A percentile compares a stretch with the other conserved stretches of the same genome.
These are phyloP conservation scores for Morelia viridis DNA, from an alignment of 2,797 vertebrate genomes.

Conservation along the genomic window DNA sequence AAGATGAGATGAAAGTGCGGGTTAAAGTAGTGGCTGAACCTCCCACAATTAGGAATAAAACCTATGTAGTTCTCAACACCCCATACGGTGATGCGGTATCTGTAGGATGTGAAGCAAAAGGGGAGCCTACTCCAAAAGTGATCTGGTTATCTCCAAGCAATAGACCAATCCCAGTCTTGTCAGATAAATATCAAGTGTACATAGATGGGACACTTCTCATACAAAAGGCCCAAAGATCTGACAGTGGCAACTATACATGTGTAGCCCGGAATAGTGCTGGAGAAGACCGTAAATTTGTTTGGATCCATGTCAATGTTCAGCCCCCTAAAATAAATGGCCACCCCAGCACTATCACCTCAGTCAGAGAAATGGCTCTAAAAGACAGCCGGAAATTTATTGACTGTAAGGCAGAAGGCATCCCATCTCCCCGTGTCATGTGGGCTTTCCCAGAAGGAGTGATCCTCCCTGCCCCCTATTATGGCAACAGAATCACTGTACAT, in stretches of 20 bases:
- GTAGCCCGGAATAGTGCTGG: conserved; percentile 81
- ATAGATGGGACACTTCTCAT: conserved; percentile 85
- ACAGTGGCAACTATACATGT: conserved; percentile 92
- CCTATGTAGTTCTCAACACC: conserved; percentile 64
- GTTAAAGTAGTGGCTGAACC: conserved; percentile 79
- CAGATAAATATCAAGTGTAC: conserved; percentile 84
- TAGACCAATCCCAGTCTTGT: conserved; percentile 72
- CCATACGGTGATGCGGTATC: conserved; percentile 80
- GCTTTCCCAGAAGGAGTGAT: conserved; percentile 86
- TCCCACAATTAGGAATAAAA: conserved; percentile 78
- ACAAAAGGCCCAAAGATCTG: conserved; percentile 83
- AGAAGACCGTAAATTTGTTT: conserved; percentile 79
- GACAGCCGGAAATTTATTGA: conserved; percentile 79
- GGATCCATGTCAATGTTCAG: conserved; percentile 78
- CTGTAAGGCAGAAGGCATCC: conserved; percentile 82
- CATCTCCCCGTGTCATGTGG: conserved; percentile 83
- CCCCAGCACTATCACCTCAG: conserved; percentile 62
- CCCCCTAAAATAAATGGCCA: conserved; percentile 82
- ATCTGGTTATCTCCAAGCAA: conserved; percentile 87
- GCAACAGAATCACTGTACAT: conserved; percentile 84
- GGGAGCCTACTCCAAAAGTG: conserved; percentile 79
- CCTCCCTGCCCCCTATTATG: conserved; percentile 85
- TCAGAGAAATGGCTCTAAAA: conserved; percentile 73
- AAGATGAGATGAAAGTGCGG: conserved; percentile 89
- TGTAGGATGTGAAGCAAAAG: conserved; percentile 79